Evolutionary conservation across 2,113 vertebrate species (phyloP), one percentile per base, ranked within the genome.

Genomic region (Ceuthmochares aereus): DNA sequence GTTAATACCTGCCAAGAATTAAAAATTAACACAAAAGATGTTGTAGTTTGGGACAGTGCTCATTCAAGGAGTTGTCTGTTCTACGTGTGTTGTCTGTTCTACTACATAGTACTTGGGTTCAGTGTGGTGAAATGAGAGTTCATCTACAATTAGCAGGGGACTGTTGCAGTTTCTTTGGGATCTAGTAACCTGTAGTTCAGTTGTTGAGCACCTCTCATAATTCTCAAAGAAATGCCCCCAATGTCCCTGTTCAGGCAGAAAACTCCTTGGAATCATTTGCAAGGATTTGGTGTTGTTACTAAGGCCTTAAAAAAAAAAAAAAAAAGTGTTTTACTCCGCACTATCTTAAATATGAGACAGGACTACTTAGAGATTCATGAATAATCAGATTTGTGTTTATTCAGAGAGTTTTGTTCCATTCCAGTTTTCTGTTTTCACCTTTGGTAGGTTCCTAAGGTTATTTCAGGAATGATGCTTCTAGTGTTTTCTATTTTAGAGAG

Each of bases 1-100:
- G 42, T 68, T 77, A 67, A 52, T 56, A 55, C 52, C 32, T 91
- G 94, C 80, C 91, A 95, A 77, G 68, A 75, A 84, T 88, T 90
- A 92, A 81, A 52, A 95, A 81, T 83, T 84, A 92, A 87, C 59
- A 9, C 27, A 23, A 15, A 67, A 47, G 80, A 40, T 63, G 27
- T 47, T 96, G 93, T 95, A 89, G 73, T 78, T 83, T 92, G 43
- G 73, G 69, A 75, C 64, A 34, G 60, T 16, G 22, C 37, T 83
- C 22, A 5, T 21, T 88, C 2, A 3, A 70, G 70, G 64, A 84
- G 52, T 74, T 55, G 59, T 79, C 78, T 91, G n/a, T n/a, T n/a
- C n/a, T n/a, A n/a, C n/a, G n/a, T n/a, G n/a, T n/a, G n/a, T n/a
- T n/a, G n/a, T n/a, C n/a, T n/a, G n/a, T n/a, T n/a, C n/a, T n/a